phyloP scores from a whole-genome alignment of 2,113 vertebrate genomes.

The Mustela nigripes region DNA sequence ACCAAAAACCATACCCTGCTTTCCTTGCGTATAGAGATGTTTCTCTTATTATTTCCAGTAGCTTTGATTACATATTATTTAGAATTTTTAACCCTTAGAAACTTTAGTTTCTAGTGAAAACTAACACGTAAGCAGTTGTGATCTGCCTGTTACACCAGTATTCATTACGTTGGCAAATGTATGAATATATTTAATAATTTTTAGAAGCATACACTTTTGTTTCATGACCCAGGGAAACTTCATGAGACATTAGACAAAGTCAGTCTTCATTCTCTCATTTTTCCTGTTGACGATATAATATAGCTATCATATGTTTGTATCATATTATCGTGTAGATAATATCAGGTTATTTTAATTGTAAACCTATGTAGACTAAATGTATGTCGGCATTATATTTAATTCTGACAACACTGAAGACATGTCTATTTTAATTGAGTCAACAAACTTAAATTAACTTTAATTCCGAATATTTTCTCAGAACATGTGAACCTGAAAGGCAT shows the following conservation, averaged over 20 bases:
- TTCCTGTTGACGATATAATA: neutral
- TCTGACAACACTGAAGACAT: neutral
- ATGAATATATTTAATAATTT: neutral
- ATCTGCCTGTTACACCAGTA: neutral
- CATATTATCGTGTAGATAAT: neutral
- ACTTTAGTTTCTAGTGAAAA: neutral
- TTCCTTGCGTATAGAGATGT: neutral
- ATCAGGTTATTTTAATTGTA: neutral
- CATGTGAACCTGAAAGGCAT: neutral
- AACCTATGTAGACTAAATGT: neutral
- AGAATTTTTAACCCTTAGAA: neutral
- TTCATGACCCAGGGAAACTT: neutral
- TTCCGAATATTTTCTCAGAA: neutral
- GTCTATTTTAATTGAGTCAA: neutral
- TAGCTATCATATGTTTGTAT: neutral
- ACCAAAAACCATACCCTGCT: neutral
- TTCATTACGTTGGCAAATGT: neutral
- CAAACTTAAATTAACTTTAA: neutral
- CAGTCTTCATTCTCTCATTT: neutral
- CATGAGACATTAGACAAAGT: neutral
- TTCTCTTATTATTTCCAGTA: neutral
- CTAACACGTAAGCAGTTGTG: neutral
- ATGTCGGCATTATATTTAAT: neutral
- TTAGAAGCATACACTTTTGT: neutral
- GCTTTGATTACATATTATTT: neutral